Evolutionary conservation across 1,140 invertebrate genomes (phyloP).

Genomic region (Drosophila lacertosa): DNA sequence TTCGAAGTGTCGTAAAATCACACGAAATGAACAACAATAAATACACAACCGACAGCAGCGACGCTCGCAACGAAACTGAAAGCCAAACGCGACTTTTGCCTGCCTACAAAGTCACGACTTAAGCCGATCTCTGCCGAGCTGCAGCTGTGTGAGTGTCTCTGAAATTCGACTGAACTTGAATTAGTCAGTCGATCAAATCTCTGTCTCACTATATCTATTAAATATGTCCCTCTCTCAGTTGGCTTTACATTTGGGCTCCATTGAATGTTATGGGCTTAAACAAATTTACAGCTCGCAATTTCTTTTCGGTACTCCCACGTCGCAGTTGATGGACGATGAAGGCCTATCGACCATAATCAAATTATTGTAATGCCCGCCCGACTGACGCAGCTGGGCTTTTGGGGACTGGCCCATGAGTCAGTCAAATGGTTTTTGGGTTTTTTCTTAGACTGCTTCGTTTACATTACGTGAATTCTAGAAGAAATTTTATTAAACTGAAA

Average conservation of each 20-base stretch:
- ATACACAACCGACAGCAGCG: slow-evolving; percentile 54
- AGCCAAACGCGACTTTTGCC: slow-evolving; percentile 44
- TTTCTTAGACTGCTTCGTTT: slow-evolving; percentile 2
- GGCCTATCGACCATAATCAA: not conserved
- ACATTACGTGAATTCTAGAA: too few species aligned
- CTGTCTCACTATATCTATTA: too few species aligned
- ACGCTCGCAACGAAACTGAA: slow-evolving; percentile 79
- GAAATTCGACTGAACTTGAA: slow-evolving; percentile 71
- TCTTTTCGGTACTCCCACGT: slow-evolving; percentile 45
- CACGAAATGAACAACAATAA: not conserved
- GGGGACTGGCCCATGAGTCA: slow-evolving; percentile 22
- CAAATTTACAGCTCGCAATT: slow-evolving; percentile 24
- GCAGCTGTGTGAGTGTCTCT: slow-evolving; percentile 11
- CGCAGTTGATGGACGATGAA: not conserved
- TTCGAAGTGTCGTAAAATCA: slow-evolving; percentile 2
- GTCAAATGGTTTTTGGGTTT: slow-evolving; percentile 14
- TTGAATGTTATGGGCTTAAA: not conserved
- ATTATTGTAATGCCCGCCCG: not conserved
- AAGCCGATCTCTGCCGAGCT: slow-evolving; percentile 3
- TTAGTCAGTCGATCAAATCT: slow-evolving; percentile 59
- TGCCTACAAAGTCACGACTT: slow-evolving; percentile 1
- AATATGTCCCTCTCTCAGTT: not conserved
- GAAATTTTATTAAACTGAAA: too few species aligned
- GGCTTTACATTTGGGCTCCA: not conserved
- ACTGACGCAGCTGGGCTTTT: slow-evolving; percentile 1